Evolutionary conservation across 2,888 invertebrate genomes (phyloP), one percentile per base, ranked within the genome.

Genomic region (Allophyes oxyacanthae): DNA sequence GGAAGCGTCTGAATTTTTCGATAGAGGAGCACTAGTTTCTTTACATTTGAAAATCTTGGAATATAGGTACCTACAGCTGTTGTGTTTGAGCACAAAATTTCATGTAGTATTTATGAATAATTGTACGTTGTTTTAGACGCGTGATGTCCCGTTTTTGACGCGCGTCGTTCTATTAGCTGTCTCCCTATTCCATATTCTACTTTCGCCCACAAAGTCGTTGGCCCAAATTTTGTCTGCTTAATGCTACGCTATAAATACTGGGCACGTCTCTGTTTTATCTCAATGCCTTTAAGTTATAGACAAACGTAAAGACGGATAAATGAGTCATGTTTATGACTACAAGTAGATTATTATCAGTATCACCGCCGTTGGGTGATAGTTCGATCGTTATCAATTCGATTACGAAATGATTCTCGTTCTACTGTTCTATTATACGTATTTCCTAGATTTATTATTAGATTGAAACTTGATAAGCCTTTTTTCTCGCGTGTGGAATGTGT

Each of bases 191-290:
- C 52, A 70, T 68, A 71, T 72, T 72, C 73, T 57, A 77, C 72
- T 77, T 74, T 78, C 78, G 70, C 75, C 78, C 75, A 77, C 80
- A 64, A 44, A 75, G 78, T 81, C 84, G 82, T 80, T 87, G 89
- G 71, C 85, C 89, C 77, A 87, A 83, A 87, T 89, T 72, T 78
- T 64, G 66, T 61, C 48, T 69, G 75, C 70, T 72, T 67, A 67
- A 77, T 69, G 76, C 56, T 55, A 44, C 38, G 62, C 84, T 87
- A 88, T 85, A 83, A 86, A 90, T 90, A 88, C 78, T 70, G 48
- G 32, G 9, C 64, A 77, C 69, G 64, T 72, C 63, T 80, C 79
- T 82, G 80, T 72, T 83, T 81, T 75, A 74, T 80, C 77, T 82
- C 72, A 65, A 63, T 52, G 63, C 57, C 54, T 69, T 58, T 49